phyloP scores from a whole-genome alignment of 2,113 vertebrate species.

The Heptranchias perlo region DNA sequence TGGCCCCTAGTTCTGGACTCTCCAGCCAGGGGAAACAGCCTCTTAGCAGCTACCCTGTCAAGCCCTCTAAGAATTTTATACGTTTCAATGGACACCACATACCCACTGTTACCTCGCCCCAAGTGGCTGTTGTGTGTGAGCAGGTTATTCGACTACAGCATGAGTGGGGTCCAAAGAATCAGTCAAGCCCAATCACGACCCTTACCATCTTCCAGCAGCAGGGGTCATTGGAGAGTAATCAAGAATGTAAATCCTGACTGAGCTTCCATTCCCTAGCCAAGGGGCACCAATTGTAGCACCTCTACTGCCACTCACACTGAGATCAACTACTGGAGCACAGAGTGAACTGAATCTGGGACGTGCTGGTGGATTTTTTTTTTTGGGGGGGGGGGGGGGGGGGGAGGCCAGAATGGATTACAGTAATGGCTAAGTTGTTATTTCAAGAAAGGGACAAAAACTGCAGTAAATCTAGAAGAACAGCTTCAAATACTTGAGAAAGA shows the following conservation, averaged over 20 bases:
- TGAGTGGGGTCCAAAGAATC: not conserved
- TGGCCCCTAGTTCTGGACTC: too few species aligned
- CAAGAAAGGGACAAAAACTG: not conserved
- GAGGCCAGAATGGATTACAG: not conserved
- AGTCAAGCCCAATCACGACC: not conserved
- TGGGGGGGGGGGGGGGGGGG: not conserved
- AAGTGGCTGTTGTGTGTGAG: not conserved
- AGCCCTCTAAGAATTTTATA: too few species aligned
- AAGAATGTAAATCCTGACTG: not conserved
- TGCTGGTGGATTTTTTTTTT: not conserved
- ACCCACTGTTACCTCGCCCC: not conserved
- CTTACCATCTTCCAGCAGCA: not conserved
- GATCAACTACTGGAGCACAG: not conserved
- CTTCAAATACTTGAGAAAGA: not conserved
- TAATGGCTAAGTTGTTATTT: not conserved
- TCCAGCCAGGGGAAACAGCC: too few species aligned
- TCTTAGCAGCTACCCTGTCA: too few species aligned
- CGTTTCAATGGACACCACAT: not conserved
- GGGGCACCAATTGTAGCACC: not conserved
- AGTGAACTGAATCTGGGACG: not conserved
- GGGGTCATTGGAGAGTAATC: not conserved
- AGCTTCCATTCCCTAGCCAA: not conserved
- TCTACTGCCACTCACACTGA: not conserved
- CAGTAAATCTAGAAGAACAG: not conserved
- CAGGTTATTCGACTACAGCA: not conserved